phyloP scores from a whole-genome alignment of 2,113 vertebrate genomes.

The Hassar affinis region DNA sequence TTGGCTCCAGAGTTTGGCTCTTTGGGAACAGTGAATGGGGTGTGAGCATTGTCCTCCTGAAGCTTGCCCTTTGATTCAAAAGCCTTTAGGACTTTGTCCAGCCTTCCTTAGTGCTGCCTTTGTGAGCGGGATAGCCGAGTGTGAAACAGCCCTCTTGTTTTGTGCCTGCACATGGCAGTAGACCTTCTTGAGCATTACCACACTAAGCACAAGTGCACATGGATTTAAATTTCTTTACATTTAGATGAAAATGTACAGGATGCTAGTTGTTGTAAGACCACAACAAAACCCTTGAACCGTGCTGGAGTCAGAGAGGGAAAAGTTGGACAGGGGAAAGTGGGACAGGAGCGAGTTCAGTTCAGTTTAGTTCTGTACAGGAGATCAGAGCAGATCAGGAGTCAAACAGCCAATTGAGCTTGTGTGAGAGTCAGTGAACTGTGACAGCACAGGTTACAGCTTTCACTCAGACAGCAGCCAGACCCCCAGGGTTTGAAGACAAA shows the following conservation, averaged over 20 bases:
- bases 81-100: neutral
- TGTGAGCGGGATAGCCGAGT: neutral
- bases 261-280: neutral
- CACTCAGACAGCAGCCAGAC: slow-evolving; percentile 29
- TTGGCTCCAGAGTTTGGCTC: slow-evolving; percentile 57
- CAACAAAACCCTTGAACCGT: neutral
- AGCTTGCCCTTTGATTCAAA: slow-evolving; percentile 18
- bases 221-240: neutral
- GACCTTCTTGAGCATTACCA: neutral
- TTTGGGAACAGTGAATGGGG: slow-evolving; percentile 18
- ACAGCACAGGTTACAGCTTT: slow-evolving; percentile 30
- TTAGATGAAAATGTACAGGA: neutral
- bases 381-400: slow-evolving; percentile 47
- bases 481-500: slow-evolving; percentile 14
- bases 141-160: neutral
- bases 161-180: neutral
- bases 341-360: slow-evolving; percentile 6
- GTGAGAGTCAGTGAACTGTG: slow-evolving; percentile 43
- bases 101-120: slow-evolving; percentile 3
- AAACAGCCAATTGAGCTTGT: slow-evolving; percentile 43
- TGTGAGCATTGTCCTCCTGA: slow-evolving; percentile 17
- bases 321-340: neutral
- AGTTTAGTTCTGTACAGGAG: slow-evolving; percentile 37
- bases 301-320: neutral
- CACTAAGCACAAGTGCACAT: neutral